Evolutionary conservation across 2,888 invertebrate species (phyloP).

Genomic region (Synergus umbraculus): DNA sequence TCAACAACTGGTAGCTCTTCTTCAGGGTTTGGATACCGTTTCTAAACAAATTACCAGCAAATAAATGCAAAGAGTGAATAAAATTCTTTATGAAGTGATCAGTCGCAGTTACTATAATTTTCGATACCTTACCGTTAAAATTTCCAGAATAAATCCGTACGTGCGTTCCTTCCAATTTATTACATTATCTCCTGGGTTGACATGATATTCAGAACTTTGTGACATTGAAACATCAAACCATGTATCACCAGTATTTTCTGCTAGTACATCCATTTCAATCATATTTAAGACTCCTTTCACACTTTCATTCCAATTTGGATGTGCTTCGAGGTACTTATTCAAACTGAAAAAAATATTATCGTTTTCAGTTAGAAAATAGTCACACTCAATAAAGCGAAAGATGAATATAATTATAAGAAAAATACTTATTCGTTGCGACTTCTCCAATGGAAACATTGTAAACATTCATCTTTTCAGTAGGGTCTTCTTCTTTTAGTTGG

Average conservation of each 20-base stretch:
- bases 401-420: not conserved
- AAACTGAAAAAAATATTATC: constrained; percentile 44
- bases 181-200: constrained; percentile 51
- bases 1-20: constrained; percentile 56
- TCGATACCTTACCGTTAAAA: constrained; percentile 63
- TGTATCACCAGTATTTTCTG: constrained; percentile 48
- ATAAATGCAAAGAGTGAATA: not conserved
- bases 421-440: no score
- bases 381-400: not conserved
- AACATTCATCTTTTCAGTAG: not conserved
- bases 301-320: not conserved
- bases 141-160: constrained; percentile 66
- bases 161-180: constrained; percentile 67
- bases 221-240: constrained; percentile 53
- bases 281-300: not conserved
- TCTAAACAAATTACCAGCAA: constrained; percentile 54
- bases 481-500: no score
- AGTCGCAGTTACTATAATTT: no score
- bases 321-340: not conserved
- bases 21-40: constrained; percentile 67
- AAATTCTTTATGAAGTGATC: no score
- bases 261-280: constrained; percentile 34
- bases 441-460: not conserved
- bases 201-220: constrained; percentile 30
- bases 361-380: not conserved